Base-by-base conservation (phyloP, 2,888 invertebrate species). In the Lasioglossum lativentre region DNA sequence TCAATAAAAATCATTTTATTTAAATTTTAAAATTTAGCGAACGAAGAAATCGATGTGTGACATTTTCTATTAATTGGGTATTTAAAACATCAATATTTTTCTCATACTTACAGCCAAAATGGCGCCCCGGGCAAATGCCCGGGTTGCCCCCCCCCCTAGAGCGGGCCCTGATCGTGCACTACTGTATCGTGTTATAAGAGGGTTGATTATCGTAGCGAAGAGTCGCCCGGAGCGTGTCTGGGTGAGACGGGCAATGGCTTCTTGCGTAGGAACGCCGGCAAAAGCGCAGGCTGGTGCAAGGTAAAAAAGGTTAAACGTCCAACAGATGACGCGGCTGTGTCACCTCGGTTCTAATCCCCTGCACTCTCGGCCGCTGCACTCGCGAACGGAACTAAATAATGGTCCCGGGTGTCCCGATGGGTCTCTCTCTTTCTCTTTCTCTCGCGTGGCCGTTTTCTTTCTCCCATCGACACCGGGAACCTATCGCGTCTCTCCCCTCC, bases 271-370 rank as follows among this genome's bases (percentile, higher is more conserved):
- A 88, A 89, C 75, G 71, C 63, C 75, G 72, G 77, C 77, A 79
- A 71, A 84, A 78, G 87, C 79, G 73, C 52, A 38, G 75, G 45
- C 38, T 75, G 82, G 75, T 77, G 74, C 34, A 81, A 80, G 84
- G 68, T 87, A 89, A 90, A 92, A 90, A 89, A 90, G 88, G 86
- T 89, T 89, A 90, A 91, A 89, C 90, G 89, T 92, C 91, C 88
- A 93, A 91, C 93, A 93, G 89, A 92, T 93, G 92, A 92, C 92
- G 92, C 90, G 85, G 82, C 85, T 85, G 86, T 92, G 90, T 91
- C 91, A 86, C 88, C 90, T 90, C 83, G 87, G 72, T 86, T 91
- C 87, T 89, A 91, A 91, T 90, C 90, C 90, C 88, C 80, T 75
- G 75, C 75, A 72, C 86, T 86, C 56, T 56, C 56, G 42, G 42